phyloP scores from a whole-genome alignment of 2,797 vertebrate species.

The Catharus ustulatus region DNA sequence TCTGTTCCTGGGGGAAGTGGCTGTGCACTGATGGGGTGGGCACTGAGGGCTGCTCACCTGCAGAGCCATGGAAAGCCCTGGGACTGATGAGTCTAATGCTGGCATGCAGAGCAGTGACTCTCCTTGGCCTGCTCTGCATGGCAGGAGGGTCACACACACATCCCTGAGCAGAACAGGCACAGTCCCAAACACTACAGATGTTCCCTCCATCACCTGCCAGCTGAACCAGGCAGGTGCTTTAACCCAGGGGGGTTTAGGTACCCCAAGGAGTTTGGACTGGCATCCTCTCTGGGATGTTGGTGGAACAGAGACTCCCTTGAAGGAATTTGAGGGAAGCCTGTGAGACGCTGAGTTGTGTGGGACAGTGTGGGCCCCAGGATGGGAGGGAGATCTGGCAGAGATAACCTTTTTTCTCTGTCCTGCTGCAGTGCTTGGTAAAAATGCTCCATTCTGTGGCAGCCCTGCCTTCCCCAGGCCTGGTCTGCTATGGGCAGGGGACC shows the following conservation, averaged over 20 bases:
- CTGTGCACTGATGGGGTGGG: not conserved
- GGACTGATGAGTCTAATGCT: not conserved
- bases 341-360: not conserved
- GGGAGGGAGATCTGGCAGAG: not conserved
- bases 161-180: not conserved
- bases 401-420: not conserved
- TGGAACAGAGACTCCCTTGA: not conserved
- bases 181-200: not conserved
- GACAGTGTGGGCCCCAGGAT: not conserved
- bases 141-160: not conserved
- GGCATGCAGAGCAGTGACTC: not conserved
- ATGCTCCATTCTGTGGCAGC: not conserved
- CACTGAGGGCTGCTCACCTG: not conserved
- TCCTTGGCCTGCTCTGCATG: not conserved
- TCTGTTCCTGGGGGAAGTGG: not conserved
- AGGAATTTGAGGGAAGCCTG: not conserved
- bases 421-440: not conserved
- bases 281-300: not conserved
- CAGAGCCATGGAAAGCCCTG: not conserved
- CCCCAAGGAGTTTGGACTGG: not conserved
- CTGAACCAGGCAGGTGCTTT: not conserved
- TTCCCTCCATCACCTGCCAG: not conserved
- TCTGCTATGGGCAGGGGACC: fast-evolving
- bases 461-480: not conserved
- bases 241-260: not conserved